Evolutionary conservation across 2,113 vertebrate species (phyloP).

Genomic region (Caracal caracal): DNA sequence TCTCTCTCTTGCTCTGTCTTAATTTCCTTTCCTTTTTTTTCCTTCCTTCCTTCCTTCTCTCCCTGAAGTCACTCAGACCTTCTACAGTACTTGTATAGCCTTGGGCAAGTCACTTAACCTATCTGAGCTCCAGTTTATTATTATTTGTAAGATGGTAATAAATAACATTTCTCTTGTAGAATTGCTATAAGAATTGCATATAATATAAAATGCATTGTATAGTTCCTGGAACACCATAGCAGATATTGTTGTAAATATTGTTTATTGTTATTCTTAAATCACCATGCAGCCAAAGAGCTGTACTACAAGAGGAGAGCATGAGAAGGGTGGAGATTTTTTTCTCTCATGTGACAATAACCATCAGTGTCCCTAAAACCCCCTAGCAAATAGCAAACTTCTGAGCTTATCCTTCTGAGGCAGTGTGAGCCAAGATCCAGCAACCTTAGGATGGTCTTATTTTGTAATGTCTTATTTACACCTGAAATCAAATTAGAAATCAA

Average conservation of each 20-base stretch:
- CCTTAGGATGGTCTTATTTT: neutral
- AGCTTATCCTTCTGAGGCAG: neutral
- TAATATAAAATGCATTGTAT: neutral
- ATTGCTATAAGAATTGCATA: neutral
- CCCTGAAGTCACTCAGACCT: neutral
- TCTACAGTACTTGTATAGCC: neutral
- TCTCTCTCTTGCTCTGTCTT: neutral
- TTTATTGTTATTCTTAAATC: neutral
- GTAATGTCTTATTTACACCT: neutral
- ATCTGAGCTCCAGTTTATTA: neutral
- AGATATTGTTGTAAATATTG: neutral
- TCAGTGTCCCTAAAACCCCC: neutral
- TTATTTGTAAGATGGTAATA: neutral
- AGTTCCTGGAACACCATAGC: neutral
- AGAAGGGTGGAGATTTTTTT: neutral
- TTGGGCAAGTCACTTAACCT: neutral
- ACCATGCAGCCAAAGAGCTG: neutral
- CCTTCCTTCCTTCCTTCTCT: neutral
- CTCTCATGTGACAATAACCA: neutral
- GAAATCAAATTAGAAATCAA: constrained; percentile 33
- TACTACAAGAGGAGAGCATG: neutral
- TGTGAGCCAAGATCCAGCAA: neutral
- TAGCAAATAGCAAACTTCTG: neutral
- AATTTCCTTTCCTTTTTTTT: no score
- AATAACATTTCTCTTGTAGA: neutral